Conservation (phyloP, 2,797 vertebrate species). For the Acrossocheilus fasciatus region DNA sequence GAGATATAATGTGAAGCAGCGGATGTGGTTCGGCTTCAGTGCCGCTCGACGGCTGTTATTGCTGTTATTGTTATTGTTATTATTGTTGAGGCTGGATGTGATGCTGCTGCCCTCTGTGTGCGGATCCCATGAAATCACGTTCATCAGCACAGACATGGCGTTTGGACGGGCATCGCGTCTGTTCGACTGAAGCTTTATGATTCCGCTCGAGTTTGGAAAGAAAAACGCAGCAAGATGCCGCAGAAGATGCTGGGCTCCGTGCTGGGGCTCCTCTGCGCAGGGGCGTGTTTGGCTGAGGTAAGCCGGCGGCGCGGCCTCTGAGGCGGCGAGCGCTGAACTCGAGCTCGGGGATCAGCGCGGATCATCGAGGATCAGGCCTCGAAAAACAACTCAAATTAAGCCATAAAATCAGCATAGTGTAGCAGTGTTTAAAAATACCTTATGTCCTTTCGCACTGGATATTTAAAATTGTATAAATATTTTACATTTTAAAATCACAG, state of each 20-base stretch:
- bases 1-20: neutral
- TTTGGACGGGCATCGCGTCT: conserved; percentile 31
- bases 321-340: conserved; percentile 59
- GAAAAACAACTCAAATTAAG: neutral
- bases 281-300: conserved; percentile 83
- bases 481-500: neutral
- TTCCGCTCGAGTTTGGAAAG: conserved; percentile 69
- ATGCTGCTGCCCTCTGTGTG: conserved; percentile 4
- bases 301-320: conserved; percentile 62
- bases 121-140: neutral
- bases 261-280: conserved; percentile 80
- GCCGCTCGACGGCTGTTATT: neutral
- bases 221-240: conserved; percentile 79
- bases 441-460: neutral
- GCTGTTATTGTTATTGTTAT: neutral
- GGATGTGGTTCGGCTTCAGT: neutral
- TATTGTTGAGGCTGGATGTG: neutral
- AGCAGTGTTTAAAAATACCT: neutral
- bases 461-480: neutral
- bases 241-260: conserved; percentile 82
- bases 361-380: neutral
- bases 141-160: conserved; percentile 74
- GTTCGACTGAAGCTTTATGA: conserved; percentile 72
- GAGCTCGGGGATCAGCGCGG: conserved; percentile 70
- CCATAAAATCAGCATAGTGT: conserved; percentile 17